Percentiles rank a stretch among this genome's conserved stretches.
These are phyloP conservation scores for Procambarus virginalis DNA, from an alignment of 1,140 invertebrate genomes.

Conservation along the genomic window DNA sequence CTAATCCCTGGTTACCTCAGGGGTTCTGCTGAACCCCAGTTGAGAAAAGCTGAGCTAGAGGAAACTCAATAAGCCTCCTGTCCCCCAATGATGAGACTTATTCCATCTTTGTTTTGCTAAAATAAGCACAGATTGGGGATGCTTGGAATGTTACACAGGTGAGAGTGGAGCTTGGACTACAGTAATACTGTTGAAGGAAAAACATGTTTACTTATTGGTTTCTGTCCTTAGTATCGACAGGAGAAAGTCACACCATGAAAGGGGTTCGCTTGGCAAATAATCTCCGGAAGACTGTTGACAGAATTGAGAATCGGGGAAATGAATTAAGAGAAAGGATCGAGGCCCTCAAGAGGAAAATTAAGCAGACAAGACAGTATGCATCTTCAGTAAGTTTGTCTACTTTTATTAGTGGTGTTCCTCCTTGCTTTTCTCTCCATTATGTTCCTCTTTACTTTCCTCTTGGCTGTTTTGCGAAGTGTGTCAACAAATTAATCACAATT, in stretches of 20 bases:
- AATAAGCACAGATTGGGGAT: too few relatives aligned
- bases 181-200: too few relatives aligned
- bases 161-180: too few relatives aligned
- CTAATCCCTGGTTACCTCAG: too few relatives aligned
- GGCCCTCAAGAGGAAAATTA: constrained; percentile 83
- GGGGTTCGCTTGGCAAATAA: constrained; percentile 61
- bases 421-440: background rate
- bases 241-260: constrained; percentile 70
- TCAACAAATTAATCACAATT: background rate
- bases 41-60: too few relatives aligned
- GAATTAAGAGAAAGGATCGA: constrained; percentile 77
- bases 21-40: too few relatives aligned
- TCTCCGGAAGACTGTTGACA: constrained; percentile 67
- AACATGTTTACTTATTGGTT: background rate
- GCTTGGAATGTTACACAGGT: too few relatives aligned
- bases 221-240: constrained; percentile 78
- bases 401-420: background rate
- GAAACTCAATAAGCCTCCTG: too few relatives aligned
- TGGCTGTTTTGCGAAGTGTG: background rate
- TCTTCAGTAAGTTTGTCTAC: constrained; percentile 80
- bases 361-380: constrained; percentile 85
- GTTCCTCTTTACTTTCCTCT: too few relatives aligned
- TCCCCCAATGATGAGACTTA: too few relatives aligned
- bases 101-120: too few relatives aligned
- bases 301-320: constrained; percentile 64